Conservation (phyloP, 2,797 vertebrate genomes). For the Tokudaia muenninki region DNA sequence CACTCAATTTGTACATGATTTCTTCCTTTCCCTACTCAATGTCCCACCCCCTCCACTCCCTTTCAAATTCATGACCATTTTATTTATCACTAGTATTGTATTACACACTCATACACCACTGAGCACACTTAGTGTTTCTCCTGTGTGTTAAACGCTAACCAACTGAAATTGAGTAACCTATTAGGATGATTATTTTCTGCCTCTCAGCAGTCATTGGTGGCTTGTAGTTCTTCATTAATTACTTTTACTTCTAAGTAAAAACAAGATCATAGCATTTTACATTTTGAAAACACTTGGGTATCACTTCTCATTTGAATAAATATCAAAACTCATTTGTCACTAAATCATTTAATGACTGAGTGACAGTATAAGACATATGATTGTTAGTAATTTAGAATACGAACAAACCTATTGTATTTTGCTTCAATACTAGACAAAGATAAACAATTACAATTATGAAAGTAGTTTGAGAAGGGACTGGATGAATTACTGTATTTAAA, state of each 20-base stretch:
- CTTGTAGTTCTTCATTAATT: not conserved
- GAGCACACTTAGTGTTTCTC: not conserved
- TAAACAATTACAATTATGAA: not conserved
- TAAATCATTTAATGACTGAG: not conserved
- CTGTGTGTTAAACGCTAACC: not conserved
- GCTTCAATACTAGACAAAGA: not conserved
- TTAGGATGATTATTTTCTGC: not conserved
- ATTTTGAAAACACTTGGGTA: not conserved
- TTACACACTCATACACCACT: not conserved
- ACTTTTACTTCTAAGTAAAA: not conserved
- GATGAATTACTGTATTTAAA: not conserved
- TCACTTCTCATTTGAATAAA: not conserved
- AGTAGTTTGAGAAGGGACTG: not conserved
- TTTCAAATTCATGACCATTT: not conserved
- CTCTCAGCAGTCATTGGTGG: not conserved
- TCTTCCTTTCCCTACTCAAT: not conserved
- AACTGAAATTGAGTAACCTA: not conserved
- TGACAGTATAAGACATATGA: too few relatives aligned
- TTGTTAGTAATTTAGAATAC: not conserved
- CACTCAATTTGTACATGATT: not conserved
- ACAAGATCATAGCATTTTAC: not conserved
- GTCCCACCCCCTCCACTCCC: too few relatives aligned
- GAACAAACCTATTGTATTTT: not conserved
- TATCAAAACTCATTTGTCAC: not conserved
- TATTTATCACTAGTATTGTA: not conserved